Base-by-base conservation (phyloP, 2,888 invertebrate genomes). In the Drosophila cracens region DNA sequence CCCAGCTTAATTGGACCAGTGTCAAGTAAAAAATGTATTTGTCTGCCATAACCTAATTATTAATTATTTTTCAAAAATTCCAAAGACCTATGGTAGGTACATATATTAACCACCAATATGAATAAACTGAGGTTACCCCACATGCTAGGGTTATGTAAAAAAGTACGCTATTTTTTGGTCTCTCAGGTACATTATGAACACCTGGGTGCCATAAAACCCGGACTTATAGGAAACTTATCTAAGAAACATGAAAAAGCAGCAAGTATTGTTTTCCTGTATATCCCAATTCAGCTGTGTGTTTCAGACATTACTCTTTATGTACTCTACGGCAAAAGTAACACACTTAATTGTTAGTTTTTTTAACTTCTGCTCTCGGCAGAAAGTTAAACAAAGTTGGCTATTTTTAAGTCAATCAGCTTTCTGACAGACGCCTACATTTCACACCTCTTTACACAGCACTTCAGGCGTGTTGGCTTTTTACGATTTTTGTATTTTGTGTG, bases 371-470 rank as follows among this genome's bases (percentile, higher is more conserved):
- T 59, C 54, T 62, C 51, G 58, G 52, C 53, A 27, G 61, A 78
- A 21, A 4, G 7, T 21, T 46, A 2, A 33, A 60, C 31, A 74
- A 38, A 60, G 31, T 16, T 33, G 52, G 4, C 5, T 33, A 7
- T 34, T 25, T 36, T 36, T 67, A 63, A 63, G 65, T 63, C 70
- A 64, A 60, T 67, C 70, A 68, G 63, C 69, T 65, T 48, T 57
- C 65, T 66, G 72, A 53, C 38, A 60, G 49, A 43, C 48, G 60
- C 29, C 34, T 31, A 53, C 60, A 46, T 21, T n/a, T 43, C 53
- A 27, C 36, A 27, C 36, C 18, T 18, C 38, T 18, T 38, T 38
- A 36, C 40, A 4, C 27, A 43, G 10, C 11, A 18, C 16, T n/a
- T 61, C 40, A 36, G 38, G 36, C 38, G 34, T 31, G 34, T 48